These are phyloP conservation scores for Chlorodrepanis virens DNA, from an alignment of 2,113 vertebrate genomes.

Conservation along the genomic window DNA sequence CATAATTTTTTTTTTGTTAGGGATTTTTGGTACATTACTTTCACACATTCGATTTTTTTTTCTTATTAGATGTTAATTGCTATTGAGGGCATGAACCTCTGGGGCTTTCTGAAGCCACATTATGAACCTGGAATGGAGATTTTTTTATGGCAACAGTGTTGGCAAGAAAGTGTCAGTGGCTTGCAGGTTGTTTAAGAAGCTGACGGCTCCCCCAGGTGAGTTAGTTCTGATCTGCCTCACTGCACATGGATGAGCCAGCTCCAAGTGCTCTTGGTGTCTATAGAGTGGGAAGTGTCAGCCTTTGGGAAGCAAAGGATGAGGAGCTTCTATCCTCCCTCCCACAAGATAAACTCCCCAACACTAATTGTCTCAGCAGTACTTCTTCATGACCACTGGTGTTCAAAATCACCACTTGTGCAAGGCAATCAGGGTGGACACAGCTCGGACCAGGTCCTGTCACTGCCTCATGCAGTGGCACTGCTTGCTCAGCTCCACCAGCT, in stretches of 20 bases:
- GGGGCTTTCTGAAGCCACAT: background rate
- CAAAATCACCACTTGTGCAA: background rate
- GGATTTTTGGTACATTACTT: background rate
- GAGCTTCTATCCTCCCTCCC: background rate
- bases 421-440: background rate
- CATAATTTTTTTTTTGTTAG: background rate
- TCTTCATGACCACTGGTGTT: background rate
- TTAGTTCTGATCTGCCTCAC: background rate
- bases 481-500: background rate
- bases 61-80: background rate
- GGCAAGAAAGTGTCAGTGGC: background rate
- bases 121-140: background rate
- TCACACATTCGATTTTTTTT: background rate
- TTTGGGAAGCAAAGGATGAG: background rate
- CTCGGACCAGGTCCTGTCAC: background rate
- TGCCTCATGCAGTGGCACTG: background rate
- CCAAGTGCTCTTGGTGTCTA: background rate
- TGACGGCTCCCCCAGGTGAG: background rate
- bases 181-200: background rate
- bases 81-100: background rate
- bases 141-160: background rate
- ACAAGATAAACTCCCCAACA: background rate
- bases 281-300: background rate
- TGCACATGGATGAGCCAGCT: background rate
- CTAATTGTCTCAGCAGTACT: background rate